Conservation (phyloP, 2,888 invertebrate genomes). For the Halictus quadricinctus region DNA sequence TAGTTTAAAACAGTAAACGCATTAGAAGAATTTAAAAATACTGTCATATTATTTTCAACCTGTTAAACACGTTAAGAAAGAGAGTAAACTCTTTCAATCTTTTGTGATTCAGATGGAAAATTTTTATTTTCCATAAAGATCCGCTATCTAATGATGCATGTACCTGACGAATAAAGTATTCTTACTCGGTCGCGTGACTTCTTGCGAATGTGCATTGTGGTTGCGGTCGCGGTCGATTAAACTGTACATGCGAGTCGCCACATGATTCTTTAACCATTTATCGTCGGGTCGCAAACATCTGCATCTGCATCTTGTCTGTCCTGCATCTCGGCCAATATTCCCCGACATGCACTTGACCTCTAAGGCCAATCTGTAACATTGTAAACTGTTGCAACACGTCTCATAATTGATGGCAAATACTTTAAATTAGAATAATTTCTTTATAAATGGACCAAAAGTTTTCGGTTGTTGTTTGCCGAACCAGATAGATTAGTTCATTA, state of each 20-base stretch:
- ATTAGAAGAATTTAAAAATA: too few species aligned
- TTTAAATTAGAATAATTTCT: too few species aligned
- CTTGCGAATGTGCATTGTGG: not conserved
- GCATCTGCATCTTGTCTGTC: not conserved
- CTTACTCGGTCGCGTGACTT: not conserved
- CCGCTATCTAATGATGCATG: not conserved
- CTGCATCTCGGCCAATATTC: not conserved
- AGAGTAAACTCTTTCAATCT: too few species aligned
- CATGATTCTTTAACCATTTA: not conserved
- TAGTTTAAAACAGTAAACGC: too few species aligned
- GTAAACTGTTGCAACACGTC: not conserved
- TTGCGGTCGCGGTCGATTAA: slow-evolving; percentile 6
- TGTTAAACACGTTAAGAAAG: too few species aligned
- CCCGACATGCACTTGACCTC: not conserved
- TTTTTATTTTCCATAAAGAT: too few species aligned
- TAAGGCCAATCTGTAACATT: not conserved
- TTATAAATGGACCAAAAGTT: too few species aligned
- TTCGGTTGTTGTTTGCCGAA: too few species aligned
- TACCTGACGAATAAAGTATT: not conserved
- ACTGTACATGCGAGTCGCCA: slow-evolving; percentile 17
- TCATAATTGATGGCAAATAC: too few species aligned
- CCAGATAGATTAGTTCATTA: too few species aligned
- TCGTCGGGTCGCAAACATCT: not conserved
- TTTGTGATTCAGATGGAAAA: too few species aligned
- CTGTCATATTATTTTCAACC: too few species aligned